Evolutionary conservation across 2,888 invertebrate species (phyloP).

Genomic region (Oligia strigilis): DNA sequence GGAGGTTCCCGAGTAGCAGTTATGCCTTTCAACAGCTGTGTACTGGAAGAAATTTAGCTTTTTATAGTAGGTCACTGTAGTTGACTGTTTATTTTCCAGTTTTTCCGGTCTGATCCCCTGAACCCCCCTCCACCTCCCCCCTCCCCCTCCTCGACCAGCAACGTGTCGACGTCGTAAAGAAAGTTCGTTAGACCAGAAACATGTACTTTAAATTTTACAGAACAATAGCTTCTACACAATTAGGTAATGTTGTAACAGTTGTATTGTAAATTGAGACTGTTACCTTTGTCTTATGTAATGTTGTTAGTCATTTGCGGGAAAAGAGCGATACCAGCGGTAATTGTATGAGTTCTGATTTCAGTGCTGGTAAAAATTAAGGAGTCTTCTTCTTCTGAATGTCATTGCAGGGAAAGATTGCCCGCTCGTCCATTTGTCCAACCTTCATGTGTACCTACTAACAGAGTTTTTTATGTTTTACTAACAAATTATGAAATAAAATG

Average conservation of each 20-base stretch:
- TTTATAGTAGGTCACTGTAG: background rate
- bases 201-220: constrained; percentile 27
- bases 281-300: constrained; percentile 22
- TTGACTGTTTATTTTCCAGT: constrained; percentile 24
- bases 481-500: no score
- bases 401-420: no score
- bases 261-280: constrained; percentile 28
- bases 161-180: constrained; percentile 20
- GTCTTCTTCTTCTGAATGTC: no score
- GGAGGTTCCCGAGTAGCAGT: background rate
- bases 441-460: no score
- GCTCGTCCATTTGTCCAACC: no score
- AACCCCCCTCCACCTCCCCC: no score
- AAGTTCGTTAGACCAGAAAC: constrained; percentile 46
- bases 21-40: background rate
- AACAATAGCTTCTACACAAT: constrained; percentile 50
- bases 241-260: constrained; percentile 32
- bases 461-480: no score
- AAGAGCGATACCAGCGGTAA: background rate
- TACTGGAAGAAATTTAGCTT: background rate
- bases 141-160: no score
- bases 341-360: background rate
- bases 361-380: background rate
- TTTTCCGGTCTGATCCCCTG: no score
- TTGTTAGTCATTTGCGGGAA: constrained; percentile 34